Base-by-base conservation (phyloP, 2,113 vertebrate species). In the Oncorhynchus tshawytscha region DNA sequence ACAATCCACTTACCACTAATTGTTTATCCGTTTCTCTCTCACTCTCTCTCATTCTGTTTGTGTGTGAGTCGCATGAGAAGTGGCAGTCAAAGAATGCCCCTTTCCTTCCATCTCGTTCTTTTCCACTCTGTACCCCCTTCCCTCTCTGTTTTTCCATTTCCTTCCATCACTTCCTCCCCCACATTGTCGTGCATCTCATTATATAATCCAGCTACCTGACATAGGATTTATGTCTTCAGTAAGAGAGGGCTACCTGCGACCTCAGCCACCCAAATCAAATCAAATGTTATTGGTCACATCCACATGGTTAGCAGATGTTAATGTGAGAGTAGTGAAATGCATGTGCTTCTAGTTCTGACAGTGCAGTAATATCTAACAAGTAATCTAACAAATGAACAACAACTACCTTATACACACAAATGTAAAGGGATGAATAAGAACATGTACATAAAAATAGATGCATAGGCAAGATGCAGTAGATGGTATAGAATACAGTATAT, bases 61-160 rank as follows among this genome's bases (percentile, higher is more conserved):
- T 72, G 29, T 64, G 12, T 22, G 3, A 81, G 87, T 88, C 86
- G 85, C 77, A 86, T 88, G 77, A 88, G 72, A 85, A 87, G 74
- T 76, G 59, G 71, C 69, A 5, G 59, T 39, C 39, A 39, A 39
- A 79, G 65, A 79, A 51, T 1, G 15, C 6, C 67, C 29, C 20
- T 75, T 68, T 57, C 16, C 20, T 11, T 12, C 67, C 67, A 7
- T 29, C 34, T 34, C 5, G 12, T 15, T 31, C 0, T 74, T 82
- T 82, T 73, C 59, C 79, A 76, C 70, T 70, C 72, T 84, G 84
- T 86, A 74, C 80, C 73, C 80, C 29, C 3, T 25, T 62, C 6
- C 34, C 71, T 85, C 81, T 87, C 79, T 90, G 76, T 64, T 71
- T 76, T 66, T 75, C 81, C 80, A 78, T 83, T 51, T n/a, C 60